A percentile compares a stretch with the other conserved stretches of the same genome.
phyloP scores from a whole-genome alignment of 2,888 invertebrate genomes.

The Abscondita cerata region DNA sequence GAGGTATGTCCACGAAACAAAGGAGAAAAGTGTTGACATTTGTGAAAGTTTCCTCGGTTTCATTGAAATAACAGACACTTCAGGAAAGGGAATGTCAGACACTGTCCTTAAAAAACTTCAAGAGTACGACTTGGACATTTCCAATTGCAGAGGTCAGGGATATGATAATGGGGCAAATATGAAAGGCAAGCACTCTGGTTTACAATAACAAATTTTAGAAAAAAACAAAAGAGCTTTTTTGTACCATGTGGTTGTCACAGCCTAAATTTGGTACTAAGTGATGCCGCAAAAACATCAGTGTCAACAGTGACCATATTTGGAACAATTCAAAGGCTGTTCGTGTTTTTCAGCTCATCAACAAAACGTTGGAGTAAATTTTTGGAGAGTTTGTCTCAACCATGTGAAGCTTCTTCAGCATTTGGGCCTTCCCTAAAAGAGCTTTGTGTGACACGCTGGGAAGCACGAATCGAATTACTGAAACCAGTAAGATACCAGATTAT shows the following conservation, averaged over 20 bases:
- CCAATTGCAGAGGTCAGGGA: background rate
- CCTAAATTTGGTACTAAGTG: background rate
- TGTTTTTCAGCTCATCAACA: constrained; percentile 3
- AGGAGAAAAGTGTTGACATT: too few species aligned
- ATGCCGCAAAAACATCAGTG: constrained; percentile 5
- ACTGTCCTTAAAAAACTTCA: too few species aligned
- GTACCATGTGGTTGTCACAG: too few species aligned
- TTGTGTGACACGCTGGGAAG: background rate
- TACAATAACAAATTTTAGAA: background rate
- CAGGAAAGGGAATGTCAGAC: too few species aligned
- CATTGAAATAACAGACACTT: too few species aligned
- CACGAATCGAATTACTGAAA: background rate
- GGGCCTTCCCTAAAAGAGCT: too few species aligned
- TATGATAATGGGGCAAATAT: background rate
- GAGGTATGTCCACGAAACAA: too few species aligned
- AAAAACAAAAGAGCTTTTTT: background rate
- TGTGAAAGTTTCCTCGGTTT: too few species aligned
- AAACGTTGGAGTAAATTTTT: background rate
- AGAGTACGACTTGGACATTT: too few species aligned
- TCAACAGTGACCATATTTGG: constrained; percentile 2
- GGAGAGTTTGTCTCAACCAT: background rate
- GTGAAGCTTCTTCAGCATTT: too few species aligned
- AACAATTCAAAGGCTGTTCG: background rate
- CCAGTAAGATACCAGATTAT: background rate
- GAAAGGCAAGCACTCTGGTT: background rate